These are phyloP conservation scores for Prochilodus magdalenae DNA, from an alignment of 2,113 vertebrate genomes.

Conservation along the genomic window DNA sequence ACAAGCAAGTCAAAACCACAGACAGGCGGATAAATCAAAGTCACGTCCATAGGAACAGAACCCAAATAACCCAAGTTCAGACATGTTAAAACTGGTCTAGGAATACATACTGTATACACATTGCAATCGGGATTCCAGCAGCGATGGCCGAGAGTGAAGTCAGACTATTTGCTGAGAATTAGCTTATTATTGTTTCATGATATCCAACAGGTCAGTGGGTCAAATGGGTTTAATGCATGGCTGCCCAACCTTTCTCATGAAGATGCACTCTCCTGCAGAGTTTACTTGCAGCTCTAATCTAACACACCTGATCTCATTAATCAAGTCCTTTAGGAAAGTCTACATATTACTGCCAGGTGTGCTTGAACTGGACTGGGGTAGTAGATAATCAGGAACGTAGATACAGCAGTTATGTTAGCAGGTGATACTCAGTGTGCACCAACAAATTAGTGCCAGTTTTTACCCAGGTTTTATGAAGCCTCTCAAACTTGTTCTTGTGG, in stretches of 20 bases:
- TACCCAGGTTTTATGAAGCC: background rate
- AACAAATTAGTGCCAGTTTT: background rate
- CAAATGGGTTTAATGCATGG: conserved; percentile 10
- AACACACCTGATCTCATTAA: background rate
- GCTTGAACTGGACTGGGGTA: background rate
- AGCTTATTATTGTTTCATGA: conserved; percentile 63
- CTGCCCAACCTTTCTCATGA: background rate
- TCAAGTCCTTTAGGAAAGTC: background rate
- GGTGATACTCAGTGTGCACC: background rate
- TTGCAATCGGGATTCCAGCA: no score
- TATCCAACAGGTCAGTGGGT: conserved; percentile 35
- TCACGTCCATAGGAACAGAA: background rate
- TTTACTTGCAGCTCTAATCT: background rate
- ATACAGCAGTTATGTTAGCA: background rate
- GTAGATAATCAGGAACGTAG: background rate
- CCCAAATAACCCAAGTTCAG: no score
- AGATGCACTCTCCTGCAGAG: background rate
- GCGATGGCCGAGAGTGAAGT: background rate
- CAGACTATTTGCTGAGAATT: conserved; percentile 49
- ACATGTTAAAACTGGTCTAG: background rate
- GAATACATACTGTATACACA: no score
- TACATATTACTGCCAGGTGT: background rate
- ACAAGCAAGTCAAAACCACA: background rate
- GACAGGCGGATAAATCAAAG: background rate
- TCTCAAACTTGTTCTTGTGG: background rate